These are phyloP conservation scores for Cylas formicarius DNA, from an alignment of 1,140 invertebrate genomes.

Conservation along the genomic window DNA sequence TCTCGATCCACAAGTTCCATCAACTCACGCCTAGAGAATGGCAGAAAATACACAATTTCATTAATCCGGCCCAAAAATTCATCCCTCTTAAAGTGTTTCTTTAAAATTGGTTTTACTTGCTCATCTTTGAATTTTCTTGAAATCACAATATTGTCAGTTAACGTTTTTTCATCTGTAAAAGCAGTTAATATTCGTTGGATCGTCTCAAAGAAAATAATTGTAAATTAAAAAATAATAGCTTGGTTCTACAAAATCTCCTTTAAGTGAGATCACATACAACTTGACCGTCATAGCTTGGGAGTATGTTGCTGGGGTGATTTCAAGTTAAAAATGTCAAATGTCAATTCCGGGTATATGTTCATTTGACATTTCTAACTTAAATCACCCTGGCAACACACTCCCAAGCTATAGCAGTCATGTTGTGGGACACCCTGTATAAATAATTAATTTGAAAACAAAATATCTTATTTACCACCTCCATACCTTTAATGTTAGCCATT, in stretches of 20 bases:
- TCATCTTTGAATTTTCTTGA: conserved; percentile 68
- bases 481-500: conserved; percentile 23
- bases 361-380: conserved; percentile 1
- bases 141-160: conserved; percentile 64
- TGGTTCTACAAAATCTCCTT: background rate
- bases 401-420: too few species aligned
- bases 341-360: too few species aligned
- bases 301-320: too few species aligned
- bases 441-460: conserved; percentile 1
- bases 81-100: conserved; percentile 79
- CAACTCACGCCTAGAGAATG: conserved; percentile 79
- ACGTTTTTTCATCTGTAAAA: conserved; percentile 29
- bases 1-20: conserved; percentile 72
- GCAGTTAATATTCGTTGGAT: conserved; percentile 3
- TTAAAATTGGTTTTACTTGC: conserved; percentile 79
- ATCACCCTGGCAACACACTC: conserved; percentile 2
- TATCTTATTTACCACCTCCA: conserved; percentile 3
- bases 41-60: conserved; percentile 91
- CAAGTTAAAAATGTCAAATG: too few species aligned
- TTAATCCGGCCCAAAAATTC: conserved; percentile 92
- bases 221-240: background rate
- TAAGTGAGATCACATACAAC: background rate
- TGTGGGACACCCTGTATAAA: too few species aligned
- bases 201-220: background rate
- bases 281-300: background rate